phyloP scores from a whole-genome alignment of 1,140 invertebrate genomes.

The Drosophila chauvacae region DNA sequence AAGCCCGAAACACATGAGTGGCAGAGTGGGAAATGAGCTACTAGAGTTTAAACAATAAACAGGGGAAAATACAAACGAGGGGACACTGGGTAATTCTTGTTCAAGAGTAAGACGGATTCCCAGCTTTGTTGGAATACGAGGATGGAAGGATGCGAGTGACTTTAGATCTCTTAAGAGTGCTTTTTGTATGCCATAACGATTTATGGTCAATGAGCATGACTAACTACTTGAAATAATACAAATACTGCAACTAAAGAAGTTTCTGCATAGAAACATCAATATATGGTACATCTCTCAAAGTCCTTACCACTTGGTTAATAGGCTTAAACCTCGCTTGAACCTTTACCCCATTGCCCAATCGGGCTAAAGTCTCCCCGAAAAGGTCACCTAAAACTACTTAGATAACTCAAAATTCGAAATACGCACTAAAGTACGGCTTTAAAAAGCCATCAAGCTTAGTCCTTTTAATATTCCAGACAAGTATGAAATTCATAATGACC shows the following conservation, averaged over 20 bases:
- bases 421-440: not conserved
- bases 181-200: not conserved
- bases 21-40: conserved; percentile 48
- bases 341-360: no score
- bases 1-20: conserved; percentile 2
- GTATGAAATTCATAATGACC: conserved; percentile 8
- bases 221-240: not conserved
- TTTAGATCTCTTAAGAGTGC: not conserved
- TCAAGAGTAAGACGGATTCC: conserved; percentile 3
- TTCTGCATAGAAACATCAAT: no score
- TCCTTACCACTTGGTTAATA: no score
- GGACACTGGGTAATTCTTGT: conserved; percentile 13
- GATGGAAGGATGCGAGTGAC: no score
- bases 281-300: no score
- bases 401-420: not conserved
- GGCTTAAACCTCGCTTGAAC: no score
- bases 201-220: not conserved
- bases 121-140: not conserved
- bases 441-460: not conserved
- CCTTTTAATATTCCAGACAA: not conserved
- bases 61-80: conserved; percentile 31
- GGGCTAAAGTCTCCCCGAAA: not conserved
- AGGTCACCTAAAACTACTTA: not conserved
- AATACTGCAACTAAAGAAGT: not conserved
- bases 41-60: conserved; percentile 58